Base-by-base conservation (phyloP, 1,140 invertebrate species). In the Drosophila oshimai region DNA sequence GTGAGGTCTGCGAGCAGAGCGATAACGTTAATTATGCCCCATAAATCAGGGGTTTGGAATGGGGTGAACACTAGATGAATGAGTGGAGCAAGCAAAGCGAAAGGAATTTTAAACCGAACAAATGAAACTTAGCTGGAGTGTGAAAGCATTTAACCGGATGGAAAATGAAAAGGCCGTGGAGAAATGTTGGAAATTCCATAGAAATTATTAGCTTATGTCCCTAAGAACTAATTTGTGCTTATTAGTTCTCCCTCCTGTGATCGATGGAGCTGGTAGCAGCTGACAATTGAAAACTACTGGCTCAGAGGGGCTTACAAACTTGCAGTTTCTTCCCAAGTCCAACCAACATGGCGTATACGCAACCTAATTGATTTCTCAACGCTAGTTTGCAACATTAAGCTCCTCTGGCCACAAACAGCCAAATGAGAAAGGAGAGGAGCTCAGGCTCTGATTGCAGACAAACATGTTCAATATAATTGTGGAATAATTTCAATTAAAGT, bases 401-500 rank as follows among this genome's bases (percentile, higher is more conserved):
- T 33, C 17, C 49, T 7, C 20, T 58, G 51, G n/a, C 22, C 47
- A 20, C 54, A 54, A 26, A 34, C 54, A 26, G 26, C 17, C 0
- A 13, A 37, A 54, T 39, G 28, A 18, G 6, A 18, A 2, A 1
- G 31, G 15, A n/a, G 7, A 6, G 15, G n/a, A 4, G 4, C 15
- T 39, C 31, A 60, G 20, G 33, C 34, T 64, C 61, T 24, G 58
- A 49, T 49, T 64, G 18, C 57, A 20, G 7, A 39, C 61, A 39
- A 65, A 65, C 49, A 64, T 64, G 61, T 42, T 69, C 67, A 70
- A 70, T 57, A 70, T 69, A 61, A 65, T 76, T 75, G 70, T 57
- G 72, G 45, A 86, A 86, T 84, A 73, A 80, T 86, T 86, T 73
- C 75, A 76, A 86, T 86, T 86, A 78, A 69, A 86, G 42, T 86